Evolutionary conservation across 1,140 invertebrate genomes (phyloP).

Genomic region (Sarcophaga bullata): DNA sequence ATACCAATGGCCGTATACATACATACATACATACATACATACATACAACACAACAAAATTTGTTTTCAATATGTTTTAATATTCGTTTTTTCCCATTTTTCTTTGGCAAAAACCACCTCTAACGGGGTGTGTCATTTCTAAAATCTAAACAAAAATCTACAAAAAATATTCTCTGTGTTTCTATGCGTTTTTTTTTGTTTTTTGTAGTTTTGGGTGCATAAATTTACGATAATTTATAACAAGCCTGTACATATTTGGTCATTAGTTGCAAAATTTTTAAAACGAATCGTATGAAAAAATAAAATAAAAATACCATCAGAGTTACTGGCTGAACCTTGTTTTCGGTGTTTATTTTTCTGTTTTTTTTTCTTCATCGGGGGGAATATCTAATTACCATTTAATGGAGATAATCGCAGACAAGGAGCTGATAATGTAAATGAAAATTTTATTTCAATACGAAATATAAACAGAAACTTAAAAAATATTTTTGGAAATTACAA

Average conservation of each 20-base stretch:
- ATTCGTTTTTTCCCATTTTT: neutral
- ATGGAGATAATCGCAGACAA: neutral
- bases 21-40: too few species aligned
- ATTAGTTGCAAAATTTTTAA: conserved; percentile 9
- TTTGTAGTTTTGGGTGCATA: neutral
- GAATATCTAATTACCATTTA: conserved; percentile 1
- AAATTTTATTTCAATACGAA: too few species aligned
- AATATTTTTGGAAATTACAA: too few species aligned
- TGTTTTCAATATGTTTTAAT: neutral
- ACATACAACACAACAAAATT: neutral
- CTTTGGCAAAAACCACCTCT: neutral
- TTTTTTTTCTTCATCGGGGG: neutral
- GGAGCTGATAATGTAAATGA: too few species aligned
- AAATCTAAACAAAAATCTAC: neutral
- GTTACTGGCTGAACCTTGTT: too few species aligned
- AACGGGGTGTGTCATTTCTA: neutral
- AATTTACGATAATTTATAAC: conserved; percentile 15
- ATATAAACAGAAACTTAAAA: too few species aligned
- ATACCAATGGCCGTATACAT: too few species aligned
- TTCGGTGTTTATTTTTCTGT: too few species aligned
- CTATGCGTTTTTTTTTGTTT: too few species aligned
- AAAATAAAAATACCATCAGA: too few species aligned
- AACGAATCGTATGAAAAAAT: neutral
- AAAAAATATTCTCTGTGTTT: neutral
- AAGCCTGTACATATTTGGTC: conserved; percentile 6